phyloP scores from a whole-genome alignment of 2,113 vertebrate genomes.

The Pomatostomus ruficeps region DNA sequence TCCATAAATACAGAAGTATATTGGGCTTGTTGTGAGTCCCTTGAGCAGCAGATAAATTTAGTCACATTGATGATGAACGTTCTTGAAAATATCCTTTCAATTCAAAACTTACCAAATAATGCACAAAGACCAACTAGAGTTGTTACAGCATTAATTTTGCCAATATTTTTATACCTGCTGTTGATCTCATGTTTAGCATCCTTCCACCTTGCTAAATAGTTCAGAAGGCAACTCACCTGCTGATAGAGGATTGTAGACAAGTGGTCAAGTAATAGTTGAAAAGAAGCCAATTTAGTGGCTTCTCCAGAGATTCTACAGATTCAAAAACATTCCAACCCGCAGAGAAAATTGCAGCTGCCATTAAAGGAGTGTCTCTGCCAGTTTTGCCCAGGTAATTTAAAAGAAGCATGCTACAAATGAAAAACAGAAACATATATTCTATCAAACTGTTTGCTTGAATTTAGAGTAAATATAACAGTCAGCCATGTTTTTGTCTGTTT shows the following conservation, averaged over 20 bases:
- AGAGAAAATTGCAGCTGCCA: slow-evolving; percentile 91
- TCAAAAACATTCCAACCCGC: slow-evolving; percentile 97
- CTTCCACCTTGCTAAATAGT: not conserved
- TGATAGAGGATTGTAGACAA: slow-evolving; percentile 92
- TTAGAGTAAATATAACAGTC: not conserved
- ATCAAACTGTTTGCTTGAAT: not conserved
- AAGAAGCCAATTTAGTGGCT: slow-evolving; percentile 93
- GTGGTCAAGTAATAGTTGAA: slow-evolving; percentile 99
- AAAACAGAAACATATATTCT: not conserved
- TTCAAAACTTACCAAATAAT: not conserved
- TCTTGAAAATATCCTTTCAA: not conserved
- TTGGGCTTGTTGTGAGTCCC: not conserved
- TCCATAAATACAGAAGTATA: not conserved
- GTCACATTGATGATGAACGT: not conserved
- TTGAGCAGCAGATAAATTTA: not conserved
- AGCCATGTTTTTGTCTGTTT: not conserved
- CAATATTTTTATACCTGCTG: not conserved
- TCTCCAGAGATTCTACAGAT: slow-evolving; percentile 90
- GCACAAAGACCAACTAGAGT: not conserved
- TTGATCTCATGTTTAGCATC: not conserved
- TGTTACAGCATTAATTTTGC: not conserved
- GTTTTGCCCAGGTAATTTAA: slow-evolving; percentile 92
- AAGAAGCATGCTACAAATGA: slow-evolving; percentile 90
- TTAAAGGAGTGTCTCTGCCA: slow-evolving; percentile 87
- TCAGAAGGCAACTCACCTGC: slow-evolving; percentile 80